Percentiles rank a stretch among this genome's conserved stretches.
Conservation (phyloP, 2,888 invertebrate species). For the Atethmia centrago region DNA sequence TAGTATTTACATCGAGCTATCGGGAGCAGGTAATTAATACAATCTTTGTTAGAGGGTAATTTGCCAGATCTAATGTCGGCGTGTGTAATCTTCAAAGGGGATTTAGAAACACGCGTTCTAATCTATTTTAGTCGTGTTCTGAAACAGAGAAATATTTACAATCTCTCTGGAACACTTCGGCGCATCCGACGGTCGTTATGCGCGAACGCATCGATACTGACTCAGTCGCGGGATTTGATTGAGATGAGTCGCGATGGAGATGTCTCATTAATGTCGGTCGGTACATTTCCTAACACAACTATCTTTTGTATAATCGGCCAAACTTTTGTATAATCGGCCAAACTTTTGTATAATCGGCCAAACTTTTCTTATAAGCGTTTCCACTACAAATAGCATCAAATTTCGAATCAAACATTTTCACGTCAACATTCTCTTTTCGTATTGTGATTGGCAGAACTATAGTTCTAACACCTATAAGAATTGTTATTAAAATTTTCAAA, state of each 20-base stretch:
- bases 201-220: slow-evolving; percentile 88
- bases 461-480: slow-evolving; percentile 39
- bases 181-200: slow-evolving; percentile 90
- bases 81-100: slow-evolving; percentile 91
- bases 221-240: slow-evolving; percentile 85
- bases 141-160: slow-evolving; percentile 91
- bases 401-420: slow-evolving; percentile 24
- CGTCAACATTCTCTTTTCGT: slow-evolving; percentile 14
- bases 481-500: slow-evolving; percentile 42
- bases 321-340: too few relatives aligned
- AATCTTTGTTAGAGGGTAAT: slow-evolving; percentile 91
- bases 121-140: slow-evolving; percentile 90
- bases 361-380: slow-evolving; percentile 61
- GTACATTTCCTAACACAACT: slow-evolving; percentile 72
- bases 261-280: slow-evolving; percentile 82
- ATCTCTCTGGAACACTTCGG: slow-evolving; percentile 90
- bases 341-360: slow-evolving; percentile 56
- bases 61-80: slow-evolving; percentile 90
- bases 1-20: slow-evolving; percentile 89
- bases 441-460: slow-evolving; percentile 45
- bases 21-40: slow-evolving; percentile 90
- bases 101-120: slow-evolving; percentile 90
- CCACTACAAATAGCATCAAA: slow-evolving; percentile 36
- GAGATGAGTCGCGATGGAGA: slow-evolving; percentile 82
- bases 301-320: slow-evolving; percentile 60